Evolutionary conservation across 2,888 invertebrate genomes (phyloP), one percentile per base, ranked within the genome.

Genomic region (Pinctada fucata): DNA sequence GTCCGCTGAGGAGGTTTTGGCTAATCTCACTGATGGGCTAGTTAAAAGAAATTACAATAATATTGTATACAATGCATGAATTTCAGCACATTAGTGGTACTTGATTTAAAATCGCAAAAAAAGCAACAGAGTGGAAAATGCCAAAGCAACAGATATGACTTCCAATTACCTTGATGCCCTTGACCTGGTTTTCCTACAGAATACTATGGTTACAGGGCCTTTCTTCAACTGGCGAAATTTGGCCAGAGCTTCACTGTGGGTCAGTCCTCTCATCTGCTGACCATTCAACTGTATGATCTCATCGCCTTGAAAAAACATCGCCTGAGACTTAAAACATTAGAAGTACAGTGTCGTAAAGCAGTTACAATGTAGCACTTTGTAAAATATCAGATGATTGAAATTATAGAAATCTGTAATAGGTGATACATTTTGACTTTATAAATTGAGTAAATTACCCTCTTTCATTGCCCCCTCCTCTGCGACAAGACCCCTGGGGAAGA

Each of bases 241-340:
- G n/a, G 76, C 66, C 31, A 91, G 81, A 8, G 88, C 91, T 73
- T 90, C 89, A 70, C 86, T 85, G 81, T 91, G 98, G 83, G 97
- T 96, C 91, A 97, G 94, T 75, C 97, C 97, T 91, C 96, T 95
- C 86, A 98, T 95, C 52, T 95, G 94, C 90, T 95, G 94, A 85
- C 96, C 96, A 93, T 98, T 98, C 79, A 98, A 95, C 87, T 96
- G 96, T 90, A 97, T 93, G 89, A 98, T 97, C 94, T 98, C 97
- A 93, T 98, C 98, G 91, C 97, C 97, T 91, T 82, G 5, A 79
- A 69, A 51, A 51, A 64, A 31, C 31, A 31, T 31, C 31, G 31
- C 31, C 31, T 31, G 31, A 31, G 31, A 31, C 31, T 31, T 31
- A 31, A 31, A 31, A 31, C 31, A 31, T 31, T 31, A 31, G 31